Percentiles rank a stretch among this genome's conserved stretches.
Conservation (phyloP, 1,140 invertebrate species). For the Achroia grisella region DNA sequence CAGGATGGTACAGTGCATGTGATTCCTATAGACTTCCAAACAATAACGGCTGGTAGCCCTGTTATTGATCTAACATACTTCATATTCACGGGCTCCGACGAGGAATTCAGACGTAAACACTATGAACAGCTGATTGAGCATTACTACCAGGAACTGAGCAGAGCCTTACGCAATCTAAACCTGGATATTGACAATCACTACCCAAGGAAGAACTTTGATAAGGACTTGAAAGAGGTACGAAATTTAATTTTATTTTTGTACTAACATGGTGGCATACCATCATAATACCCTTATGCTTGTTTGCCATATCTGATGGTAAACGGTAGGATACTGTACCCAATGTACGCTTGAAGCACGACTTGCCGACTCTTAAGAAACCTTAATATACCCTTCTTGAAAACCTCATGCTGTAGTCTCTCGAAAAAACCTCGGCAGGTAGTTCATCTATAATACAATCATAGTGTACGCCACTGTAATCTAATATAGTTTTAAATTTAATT, state of each 20-base stretch:
- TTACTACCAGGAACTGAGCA: slow-evolving; percentile 52
- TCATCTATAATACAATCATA: too few relatives aligned
- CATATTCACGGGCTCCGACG: slow-evolving; percentile 57
- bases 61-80: slow-evolving; percentile 65
- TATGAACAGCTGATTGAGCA: slow-evolving; percentile 49
- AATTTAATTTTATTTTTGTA: background rate
- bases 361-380: too few relatives aligned
- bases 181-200: slow-evolving; percentile 6
- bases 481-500: too few relatives aligned
- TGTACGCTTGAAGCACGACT: too few relatives aligned
- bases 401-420: too few relatives aligned
- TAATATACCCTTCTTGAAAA: too few relatives aligned
- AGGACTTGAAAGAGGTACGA: slow-evolving; percentile 10
- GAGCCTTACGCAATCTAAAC: background rate
- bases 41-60: slow-evolving; percentile 51
- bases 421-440: too few relatives aligned
- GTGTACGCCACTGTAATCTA: too few relatives aligned
- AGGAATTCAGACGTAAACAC: slow-evolving; percentile 34
- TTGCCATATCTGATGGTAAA: too few relatives aligned
- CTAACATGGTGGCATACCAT: too few relatives aligned
- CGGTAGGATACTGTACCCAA: too few relatives aligned
- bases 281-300: too few relatives aligned
- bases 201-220: slow-evolving; percentile 9
- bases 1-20: slow-evolving; percentile 27
- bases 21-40: slow-evolving; percentile 68